Percentiles rank a stretch among this genome's conserved stretches.
Conservation (phyloP, 2,113 vertebrate genomes). For the Podarcis muralis region DNA sequence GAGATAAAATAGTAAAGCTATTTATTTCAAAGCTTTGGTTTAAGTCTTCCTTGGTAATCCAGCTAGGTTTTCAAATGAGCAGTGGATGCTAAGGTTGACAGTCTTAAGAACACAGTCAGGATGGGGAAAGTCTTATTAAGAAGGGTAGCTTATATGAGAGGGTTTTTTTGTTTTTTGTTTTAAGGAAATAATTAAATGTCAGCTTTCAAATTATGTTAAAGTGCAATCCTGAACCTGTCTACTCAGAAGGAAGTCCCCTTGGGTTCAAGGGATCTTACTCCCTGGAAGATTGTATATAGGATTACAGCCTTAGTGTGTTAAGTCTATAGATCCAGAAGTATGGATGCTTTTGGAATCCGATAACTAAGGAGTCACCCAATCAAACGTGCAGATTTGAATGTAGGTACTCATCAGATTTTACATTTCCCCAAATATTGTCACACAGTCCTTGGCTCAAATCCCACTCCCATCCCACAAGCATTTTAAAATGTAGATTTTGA, state of each 20-base stretch:
- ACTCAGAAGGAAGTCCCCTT: too few species aligned
- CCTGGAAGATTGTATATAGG: too few species aligned
- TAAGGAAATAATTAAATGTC: neutral
- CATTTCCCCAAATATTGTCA: neutral
- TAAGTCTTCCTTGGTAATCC: neutral
- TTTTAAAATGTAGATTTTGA: neutral
- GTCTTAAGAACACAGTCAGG: too few species aligned
- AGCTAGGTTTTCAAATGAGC: neutral
- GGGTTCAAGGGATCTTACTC: neutral
- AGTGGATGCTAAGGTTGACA: too few species aligned
- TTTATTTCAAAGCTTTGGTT: neutral
- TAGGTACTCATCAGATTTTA: neutral
- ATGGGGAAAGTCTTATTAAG: neutral
- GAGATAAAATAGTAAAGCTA: neutral
- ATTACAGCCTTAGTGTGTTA: neutral
- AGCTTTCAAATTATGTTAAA: neutral
- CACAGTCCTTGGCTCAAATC: neutral
- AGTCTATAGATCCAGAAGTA: neutral
- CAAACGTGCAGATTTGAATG: neutral
- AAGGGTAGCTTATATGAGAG: neutral
- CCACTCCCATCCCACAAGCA: too few species aligned
- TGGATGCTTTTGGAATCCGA: neutral
- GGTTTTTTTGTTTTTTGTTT: neutral
- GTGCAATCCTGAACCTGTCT: too few species aligned
- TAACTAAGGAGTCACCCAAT: neutral